phyloP scores from a whole-genome alignment of 1,140 invertebrate genomes.

The Doryteuthis pealeii region DNA sequence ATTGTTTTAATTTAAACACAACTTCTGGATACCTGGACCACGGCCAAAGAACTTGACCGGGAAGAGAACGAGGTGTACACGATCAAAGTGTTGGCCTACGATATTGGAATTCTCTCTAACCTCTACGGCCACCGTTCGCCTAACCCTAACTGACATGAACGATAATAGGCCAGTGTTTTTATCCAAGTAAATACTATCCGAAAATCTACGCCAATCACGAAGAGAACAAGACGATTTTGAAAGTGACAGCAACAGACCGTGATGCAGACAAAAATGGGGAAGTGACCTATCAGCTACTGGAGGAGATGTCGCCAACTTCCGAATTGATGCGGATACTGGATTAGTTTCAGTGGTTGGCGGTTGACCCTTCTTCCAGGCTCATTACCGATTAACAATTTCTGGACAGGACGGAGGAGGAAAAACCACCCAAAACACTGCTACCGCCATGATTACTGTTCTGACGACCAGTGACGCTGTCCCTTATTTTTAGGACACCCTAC shows the following conservation, averaged over 20 bases:
- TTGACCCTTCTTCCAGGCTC: constrained; percentile 17
- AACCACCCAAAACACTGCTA: constrained; percentile 27
- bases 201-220: constrained; percentile 77
- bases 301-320: constrained; percentile 37
- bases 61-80: constrained; percentile 70
- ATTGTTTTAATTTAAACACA: constrained; percentile 77
- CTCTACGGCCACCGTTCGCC: constrained; percentile 73
- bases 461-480: constrained; percentile 34
- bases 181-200: constrained; percentile 55
- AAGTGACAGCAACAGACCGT: constrained; percentile 75
- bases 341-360: constrained; percentile 31
- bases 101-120: constrained; percentile 68
- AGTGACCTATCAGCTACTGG: constrained; percentile 43
- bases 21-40: constrained; percentile 84
- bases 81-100: constrained; percentile 63
- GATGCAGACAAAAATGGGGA: constrained; percentile 80
- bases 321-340: constrained; percentile 37
- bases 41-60: constrained; percentile 53
- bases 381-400: constrained; percentile 31
- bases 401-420: constrained; percentile 38
- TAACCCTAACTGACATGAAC: constrained; percentile 80
- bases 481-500: constrained; percentile 65
- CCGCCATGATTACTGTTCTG: constrained; percentile 38
- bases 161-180: constrained; percentile 91
- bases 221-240: constrained; percentile 64